Percentiles rank a stretch among this genome's conserved stretches.
Conservation (phyloP, 1,140 invertebrate species). For the Drosophila virilis region DNA sequence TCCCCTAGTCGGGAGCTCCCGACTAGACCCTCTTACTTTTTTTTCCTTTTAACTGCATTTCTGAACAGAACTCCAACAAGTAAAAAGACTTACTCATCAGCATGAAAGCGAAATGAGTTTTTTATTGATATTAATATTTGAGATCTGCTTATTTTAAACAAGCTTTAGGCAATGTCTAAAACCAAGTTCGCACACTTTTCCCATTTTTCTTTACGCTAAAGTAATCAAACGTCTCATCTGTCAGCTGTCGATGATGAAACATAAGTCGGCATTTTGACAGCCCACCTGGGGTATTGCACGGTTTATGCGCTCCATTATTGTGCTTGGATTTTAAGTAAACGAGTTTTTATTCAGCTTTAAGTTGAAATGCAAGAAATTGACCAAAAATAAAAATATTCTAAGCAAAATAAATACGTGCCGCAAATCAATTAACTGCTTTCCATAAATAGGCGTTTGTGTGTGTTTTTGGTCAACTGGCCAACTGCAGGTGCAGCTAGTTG, state of each 20-base stretch:
- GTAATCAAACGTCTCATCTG: not conserved
- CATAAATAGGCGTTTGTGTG: constrained; percentile 52
- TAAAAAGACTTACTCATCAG: too few relatives aligned
- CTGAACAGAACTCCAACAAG: too few relatives aligned
- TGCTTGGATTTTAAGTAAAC: constrained; percentile 34
- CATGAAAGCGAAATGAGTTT: too few relatives aligned
- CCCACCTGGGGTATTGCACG: not conserved
- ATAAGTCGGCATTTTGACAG: constrained; percentile 11
- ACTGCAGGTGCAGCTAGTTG: constrained; percentile 71
- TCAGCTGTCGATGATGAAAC: constrained; percentile 33
- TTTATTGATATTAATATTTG: too few relatives aligned
- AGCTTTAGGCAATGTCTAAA: not conserved
- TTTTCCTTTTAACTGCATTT: too few relatives aligned
- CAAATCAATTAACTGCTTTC: constrained; percentile 47
- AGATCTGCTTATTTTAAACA: not conserved
- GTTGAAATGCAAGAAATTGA: constrained; percentile 50
- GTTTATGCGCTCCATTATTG: not conserved
- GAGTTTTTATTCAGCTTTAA: constrained; percentile 67
- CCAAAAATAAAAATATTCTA: constrained; percentile 11
- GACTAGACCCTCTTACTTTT: too few relatives aligned
- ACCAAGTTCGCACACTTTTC: not conserved
- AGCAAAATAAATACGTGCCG: constrained; percentile 39
- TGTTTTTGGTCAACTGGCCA: constrained; percentile 56
- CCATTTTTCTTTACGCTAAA: not conserved
- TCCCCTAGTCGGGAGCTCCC: too few relatives aligned